phyloP scores from a whole-genome alignment of 30 jellyfish, hydroid and myxozoan species.

The Cassiopea xamachana region DNA sequence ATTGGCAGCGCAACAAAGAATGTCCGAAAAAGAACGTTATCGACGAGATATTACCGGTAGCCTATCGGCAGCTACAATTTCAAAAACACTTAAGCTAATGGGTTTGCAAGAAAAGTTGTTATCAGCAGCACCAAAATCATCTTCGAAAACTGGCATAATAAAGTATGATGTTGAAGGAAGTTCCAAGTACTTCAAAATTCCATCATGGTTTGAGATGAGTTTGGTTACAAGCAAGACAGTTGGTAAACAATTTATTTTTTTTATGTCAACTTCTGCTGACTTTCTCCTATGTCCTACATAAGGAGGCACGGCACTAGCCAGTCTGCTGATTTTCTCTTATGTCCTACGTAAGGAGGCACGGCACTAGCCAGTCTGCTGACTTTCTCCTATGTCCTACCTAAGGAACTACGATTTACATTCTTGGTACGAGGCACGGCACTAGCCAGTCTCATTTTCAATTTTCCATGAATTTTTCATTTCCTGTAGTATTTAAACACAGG shows the following conservation, averaged over 20 bases:
- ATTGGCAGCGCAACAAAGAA: constrained; percentile 90
- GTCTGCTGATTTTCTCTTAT: too few relatives aligned
- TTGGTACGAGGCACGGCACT: too few relatives aligned
- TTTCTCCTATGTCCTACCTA: too few relatives aligned
- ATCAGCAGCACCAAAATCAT: constrained; percentile 9
- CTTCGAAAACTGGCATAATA: neutral
- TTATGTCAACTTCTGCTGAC: neutral
- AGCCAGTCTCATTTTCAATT: too few relatives aligned
- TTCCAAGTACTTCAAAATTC: constrained; percentile 62
- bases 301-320: too few relatives aligned
- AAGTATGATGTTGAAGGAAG: constrained; percentile 51
- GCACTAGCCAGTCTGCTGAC: too few relatives aligned
- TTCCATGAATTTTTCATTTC: too few relatives aligned
- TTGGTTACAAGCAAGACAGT: constrained; percentile 10
- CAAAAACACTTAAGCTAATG: constrained; percentile 62
- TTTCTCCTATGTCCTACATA: too few relatives aligned
- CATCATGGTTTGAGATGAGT: constrained; percentile 46
- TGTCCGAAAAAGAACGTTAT: constrained; percentile 89
- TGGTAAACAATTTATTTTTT: constrained; percentile 15
- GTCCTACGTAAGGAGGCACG: too few relatives aligned
- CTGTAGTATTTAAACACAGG: too few relatives aligned
- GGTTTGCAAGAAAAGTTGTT: constrained; percentile 42
- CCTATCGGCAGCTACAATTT: constrained; percentile 78
- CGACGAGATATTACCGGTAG: constrained; percentile 95
- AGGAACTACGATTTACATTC: too few relatives aligned